phyloP scores from a whole-genome alignment of 2,888 invertebrate species.

The Scaptodrosophila latifasciaeformis region DNA sequence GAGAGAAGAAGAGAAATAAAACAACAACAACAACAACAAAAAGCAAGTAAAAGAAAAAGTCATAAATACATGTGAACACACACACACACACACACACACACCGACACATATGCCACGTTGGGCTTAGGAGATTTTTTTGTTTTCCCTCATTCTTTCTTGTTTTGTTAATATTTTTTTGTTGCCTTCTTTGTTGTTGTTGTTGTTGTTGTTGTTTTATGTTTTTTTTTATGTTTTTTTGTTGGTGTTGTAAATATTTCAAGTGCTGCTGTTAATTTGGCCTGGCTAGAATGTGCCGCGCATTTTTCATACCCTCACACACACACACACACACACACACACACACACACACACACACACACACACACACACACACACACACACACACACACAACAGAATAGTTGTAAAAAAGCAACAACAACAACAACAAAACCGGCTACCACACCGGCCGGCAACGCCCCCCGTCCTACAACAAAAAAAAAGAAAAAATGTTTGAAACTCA shows the following conservation, averaged over 20 bases:
- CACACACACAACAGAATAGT: too few species aligned
- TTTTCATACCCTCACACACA: conserved; percentile 54
- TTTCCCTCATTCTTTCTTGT: conserved; percentile 15
- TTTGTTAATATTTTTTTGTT: not conserved
- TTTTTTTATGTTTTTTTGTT: too few species aligned
- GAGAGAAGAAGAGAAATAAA: too few species aligned
- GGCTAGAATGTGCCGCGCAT: conserved; percentile 48
- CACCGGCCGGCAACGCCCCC: conserved; percentile 26
- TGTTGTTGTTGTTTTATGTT: conserved; percentile 26
- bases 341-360: too few species aligned
- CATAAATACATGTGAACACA: too few species aligned
- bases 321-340: conserved; percentile 27
- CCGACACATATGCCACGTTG: too few species aligned
- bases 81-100: too few species aligned
- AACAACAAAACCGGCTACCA: conserved; percentile 11
- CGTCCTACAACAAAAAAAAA: conserved; percentile 25
- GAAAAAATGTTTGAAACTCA: too few species aligned
- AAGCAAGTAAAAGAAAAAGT: too few species aligned
- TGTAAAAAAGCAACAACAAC: conserved; percentile 23
- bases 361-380: too few species aligned
- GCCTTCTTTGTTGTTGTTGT: not conserved
- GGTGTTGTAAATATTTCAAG: conserved; percentile 53
- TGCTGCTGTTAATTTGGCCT: conserved; percentile 62
- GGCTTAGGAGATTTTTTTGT: too few species aligned
- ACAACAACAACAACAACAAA: too few species aligned